phyloP scores from a whole-genome alignment of 37 sponge, comb jelly and placozoan genomes.

The Eunapius fragilis region DNA sequence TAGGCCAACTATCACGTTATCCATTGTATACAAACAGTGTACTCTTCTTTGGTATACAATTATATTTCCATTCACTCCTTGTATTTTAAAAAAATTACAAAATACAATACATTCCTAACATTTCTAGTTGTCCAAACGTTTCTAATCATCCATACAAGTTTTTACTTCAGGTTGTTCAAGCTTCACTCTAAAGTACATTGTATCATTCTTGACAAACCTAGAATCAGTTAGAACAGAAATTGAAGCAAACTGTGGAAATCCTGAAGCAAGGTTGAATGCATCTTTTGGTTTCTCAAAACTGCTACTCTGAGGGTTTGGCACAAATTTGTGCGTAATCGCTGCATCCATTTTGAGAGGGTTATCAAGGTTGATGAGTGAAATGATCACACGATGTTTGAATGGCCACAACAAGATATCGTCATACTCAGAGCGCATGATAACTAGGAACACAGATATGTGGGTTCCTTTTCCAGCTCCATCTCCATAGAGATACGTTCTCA shows the following conservation, averaged over 20 bases:
- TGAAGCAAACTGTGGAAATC: conserved; percentile 59
- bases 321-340: conserved; percentile 43
- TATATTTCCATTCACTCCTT: too few species aligned
- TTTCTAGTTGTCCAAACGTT: too few species aligned
- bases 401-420: conserved; percentile 75
- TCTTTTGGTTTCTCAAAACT: conserved; percentile 64
- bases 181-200: conserved; percentile 47
- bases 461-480: conserved; percentile 70
- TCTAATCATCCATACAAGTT: background rate
- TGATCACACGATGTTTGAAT: conserved; percentile 42
- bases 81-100: too few species aligned
- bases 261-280: conserved; percentile 67
- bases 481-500: conserved; percentile 63
- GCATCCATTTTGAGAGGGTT: conserved; percentile 3
- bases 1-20: too few species aligned
- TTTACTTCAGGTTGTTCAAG: conserved; percentile 19
- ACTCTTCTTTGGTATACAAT: too few species aligned
- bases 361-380: conserved; percentile 49
- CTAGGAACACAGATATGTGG: conserved; percentile 59
- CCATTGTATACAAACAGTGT: too few species aligned
- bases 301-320: conserved; percentile 40
- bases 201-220: conserved; percentile 37
- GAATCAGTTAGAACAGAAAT: conserved; percentile 9
- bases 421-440: conserved; percentile 68
- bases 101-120: too few species aligned